phyloP scores from a whole-genome alignment of 1,140 invertebrate genomes.

The Heliconius hermathena region DNA sequence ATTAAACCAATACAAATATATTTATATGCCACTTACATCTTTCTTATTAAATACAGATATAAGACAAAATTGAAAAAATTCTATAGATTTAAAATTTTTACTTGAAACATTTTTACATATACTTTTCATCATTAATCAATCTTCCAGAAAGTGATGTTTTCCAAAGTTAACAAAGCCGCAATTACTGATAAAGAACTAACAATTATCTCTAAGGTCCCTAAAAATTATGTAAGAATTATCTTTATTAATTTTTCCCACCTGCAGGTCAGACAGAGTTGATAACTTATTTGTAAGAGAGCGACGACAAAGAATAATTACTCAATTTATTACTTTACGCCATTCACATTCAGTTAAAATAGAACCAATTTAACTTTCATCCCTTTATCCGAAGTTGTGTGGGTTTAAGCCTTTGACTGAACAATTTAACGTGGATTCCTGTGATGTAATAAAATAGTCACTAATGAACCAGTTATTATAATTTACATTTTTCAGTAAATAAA shows the following conservation, averaged over 20 bases:
- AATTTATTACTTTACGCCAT: conserved; percentile 58
- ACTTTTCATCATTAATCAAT: neutral
- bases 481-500: neutral
- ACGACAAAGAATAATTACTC: conserved; percentile 55
- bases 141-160: neutral
- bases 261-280: conserved; percentile 12
- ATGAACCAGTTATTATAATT: neutral
- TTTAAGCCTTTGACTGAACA: conserved; percentile 50
- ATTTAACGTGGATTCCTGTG: conserved; percentile 41
- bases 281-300: conserved; percentile 8
- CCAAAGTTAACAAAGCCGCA: neutral
- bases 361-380: conserved; percentile 57
- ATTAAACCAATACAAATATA: too few relatives aligned
- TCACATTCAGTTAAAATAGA: conserved; percentile 52
- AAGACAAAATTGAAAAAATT: too few relatives aligned
- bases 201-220: neutral
- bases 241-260: conserved; percentile 13
- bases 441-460: conserved; percentile 39
- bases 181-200: neutral
- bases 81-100: too few relatives aligned
- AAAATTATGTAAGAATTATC: neutral
- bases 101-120: too few relatives aligned
- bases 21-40: too few relatives aligned
- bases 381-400: conserved; percentile 44
- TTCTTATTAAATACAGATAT: too few relatives aligned